Evolutionary conservation across 2,797 vertebrate species (phyloP).

Genomic region (Sphenodon punctatus): DNA sequence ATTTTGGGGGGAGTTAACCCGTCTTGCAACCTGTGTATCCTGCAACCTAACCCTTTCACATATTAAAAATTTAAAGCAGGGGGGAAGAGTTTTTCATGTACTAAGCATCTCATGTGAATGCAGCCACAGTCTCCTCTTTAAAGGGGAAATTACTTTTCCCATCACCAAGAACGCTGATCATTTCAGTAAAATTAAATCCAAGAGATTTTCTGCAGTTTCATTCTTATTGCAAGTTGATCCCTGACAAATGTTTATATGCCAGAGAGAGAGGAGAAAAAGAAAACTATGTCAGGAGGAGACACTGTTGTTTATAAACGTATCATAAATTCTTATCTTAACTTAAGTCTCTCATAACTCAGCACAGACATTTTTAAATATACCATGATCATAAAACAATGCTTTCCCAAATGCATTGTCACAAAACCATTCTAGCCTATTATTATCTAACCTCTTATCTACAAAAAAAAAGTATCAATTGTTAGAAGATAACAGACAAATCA

Average conservation of each 20-base stretch:
- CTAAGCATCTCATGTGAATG: no score
- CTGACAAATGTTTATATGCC: slow-evolving; percentile 37
- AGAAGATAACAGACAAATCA: not conserved
- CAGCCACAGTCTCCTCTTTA: no score
- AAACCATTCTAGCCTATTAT: rapidly evolving
- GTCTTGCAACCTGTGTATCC: no score
- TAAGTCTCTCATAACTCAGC: not conserved
- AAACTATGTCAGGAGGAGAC: not conserved
- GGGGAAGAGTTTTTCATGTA: no score
- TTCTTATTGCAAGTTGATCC: slow-evolving; percentile 22
- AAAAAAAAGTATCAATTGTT: not conserved
- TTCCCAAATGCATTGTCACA: not conserved
- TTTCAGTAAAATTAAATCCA: slow-evolving; percentile 33
- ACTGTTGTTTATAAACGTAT: slow-evolving; percentile 16
- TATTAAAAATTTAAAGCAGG: no score
- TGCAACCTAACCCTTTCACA: no score
- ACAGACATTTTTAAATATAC: not conserved
- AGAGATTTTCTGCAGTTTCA: slow-evolving; percentile 33
- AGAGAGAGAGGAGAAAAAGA: slow-evolving; percentile 10
- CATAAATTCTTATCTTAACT: slow-evolving; percentile 15
- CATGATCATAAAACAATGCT: not conserved
- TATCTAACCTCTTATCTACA: not conserved
- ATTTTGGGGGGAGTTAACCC: no score
- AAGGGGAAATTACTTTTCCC: not conserved
- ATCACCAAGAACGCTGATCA: not conserved